A percentile compares a stretch with the other conserved stretches of the same genome.
Evolutionary conservation across 2,888 invertebrate species (phyloP).

Genomic region (Agriopis aurantiaria): DNA sequence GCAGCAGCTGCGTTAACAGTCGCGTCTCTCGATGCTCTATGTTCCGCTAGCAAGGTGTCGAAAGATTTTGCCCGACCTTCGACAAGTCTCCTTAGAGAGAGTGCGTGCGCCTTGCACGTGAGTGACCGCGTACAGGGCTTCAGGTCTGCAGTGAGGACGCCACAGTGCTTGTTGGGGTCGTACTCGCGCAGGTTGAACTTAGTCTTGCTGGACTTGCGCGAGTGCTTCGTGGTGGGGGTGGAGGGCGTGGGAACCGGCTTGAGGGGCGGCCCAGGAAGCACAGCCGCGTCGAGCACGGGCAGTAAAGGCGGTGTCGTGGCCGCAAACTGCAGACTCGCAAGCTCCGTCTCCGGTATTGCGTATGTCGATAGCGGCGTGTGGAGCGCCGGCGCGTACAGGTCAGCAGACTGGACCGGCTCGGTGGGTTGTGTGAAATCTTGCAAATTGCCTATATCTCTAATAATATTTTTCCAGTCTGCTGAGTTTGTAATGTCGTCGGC

Average conservation of each 20-base stretch:
- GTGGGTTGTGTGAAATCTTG: slow-evolving; percentile 77
- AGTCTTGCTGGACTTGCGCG: slow-evolving; percentile 73
- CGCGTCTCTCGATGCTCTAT: slow-evolving; percentile 88
- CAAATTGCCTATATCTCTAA: slow-evolving; percentile 81
- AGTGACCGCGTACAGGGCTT: slow-evolving; percentile 93
- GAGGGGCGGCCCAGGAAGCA: slow-evolving; percentile 62
- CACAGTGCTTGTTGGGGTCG: slow-evolving; percentile 94
- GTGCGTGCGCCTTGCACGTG: slow-evolving; percentile 90
- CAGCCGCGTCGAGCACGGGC: background rate
- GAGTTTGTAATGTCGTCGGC: slow-evolving; percentile 81
- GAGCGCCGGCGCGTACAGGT: slow-evolving; percentile 65
- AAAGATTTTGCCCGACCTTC: slow-evolving; percentile 90
- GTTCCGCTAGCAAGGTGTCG: slow-evolving; percentile 91
- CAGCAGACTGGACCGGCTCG: slow-evolving; percentile 67
- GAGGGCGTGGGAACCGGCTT: slow-evolving; percentile 50
- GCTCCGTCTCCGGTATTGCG: slow-evolving; percentile 69
- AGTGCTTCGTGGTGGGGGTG: slow-evolving; percentile 54
- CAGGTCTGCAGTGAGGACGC: slow-evolving; percentile 89
- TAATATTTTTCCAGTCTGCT: slow-evolving; percentile 83
- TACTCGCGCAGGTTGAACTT: slow-evolving; percentile 88
- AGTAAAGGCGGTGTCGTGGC: slow-evolving; percentile 68
- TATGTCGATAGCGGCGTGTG: slow-evolving; percentile 66
- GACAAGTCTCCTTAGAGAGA: slow-evolving; percentile 90
- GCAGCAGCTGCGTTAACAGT: slow-evolving; percentile 56
- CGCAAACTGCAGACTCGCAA: slow-evolving; percentile 74